Percentiles rank a stretch among this genome's conserved stretches.
Evolutionary conservation across 2,113 vertebrate species (phyloP).

Genomic region (Lucifuga dentata): DNA sequence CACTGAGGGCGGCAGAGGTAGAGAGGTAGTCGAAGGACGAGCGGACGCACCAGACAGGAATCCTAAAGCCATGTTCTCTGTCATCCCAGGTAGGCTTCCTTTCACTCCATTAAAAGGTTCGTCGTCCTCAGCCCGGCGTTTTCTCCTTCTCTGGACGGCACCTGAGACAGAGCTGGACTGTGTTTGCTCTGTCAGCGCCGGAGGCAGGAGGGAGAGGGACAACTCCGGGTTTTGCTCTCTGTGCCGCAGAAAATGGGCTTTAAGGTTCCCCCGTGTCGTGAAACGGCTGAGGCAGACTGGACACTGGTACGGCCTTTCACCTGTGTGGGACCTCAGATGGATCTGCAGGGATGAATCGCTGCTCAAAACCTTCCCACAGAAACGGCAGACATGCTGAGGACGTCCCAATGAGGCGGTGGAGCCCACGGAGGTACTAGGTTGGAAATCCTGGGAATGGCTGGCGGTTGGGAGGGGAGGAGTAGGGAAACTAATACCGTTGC

Average conservation of each 20-base stretch:
- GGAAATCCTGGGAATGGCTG: conserved; percentile 77
- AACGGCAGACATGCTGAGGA: conserved; percentile 88
- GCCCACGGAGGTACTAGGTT: conserved; percentile 71
- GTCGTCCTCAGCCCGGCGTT: conserved; percentile 81
- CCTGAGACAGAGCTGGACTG: conserved; percentile 76
- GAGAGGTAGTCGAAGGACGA: conserved; percentile 78
- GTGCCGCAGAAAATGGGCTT: conserved; percentile 93
- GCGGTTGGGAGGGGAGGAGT: conserved; percentile 70
- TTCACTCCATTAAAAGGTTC: conserved; percentile 79
- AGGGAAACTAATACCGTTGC: conserved; percentile 68
- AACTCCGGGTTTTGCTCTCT: conserved; percentile 92
- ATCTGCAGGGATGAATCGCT: conserved; percentile 95
- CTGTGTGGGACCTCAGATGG: conserved; percentile 92
- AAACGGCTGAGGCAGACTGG: conserved; percentile 93
- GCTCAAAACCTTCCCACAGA: conserved; percentile 92
- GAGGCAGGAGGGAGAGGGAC: conserved; percentile 91
- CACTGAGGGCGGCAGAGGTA: conserved; percentile 84
- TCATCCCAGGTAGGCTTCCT: conserved; percentile 74
- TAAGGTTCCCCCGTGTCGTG: conserved; percentile 93
- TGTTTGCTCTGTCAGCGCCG: conserved; percentile 77
- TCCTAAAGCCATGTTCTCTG: conserved; percentile 79
- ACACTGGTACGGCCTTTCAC: conserved; percentile 93
- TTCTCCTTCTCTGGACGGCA: conserved; percentile 77
- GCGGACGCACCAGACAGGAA: conserved; percentile 76
- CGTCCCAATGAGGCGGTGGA: conserved; percentile 70